Evolutionary conservation across 2,888 invertebrate species (phyloP).

Genomic region (Linyphia triangularis): DNA sequence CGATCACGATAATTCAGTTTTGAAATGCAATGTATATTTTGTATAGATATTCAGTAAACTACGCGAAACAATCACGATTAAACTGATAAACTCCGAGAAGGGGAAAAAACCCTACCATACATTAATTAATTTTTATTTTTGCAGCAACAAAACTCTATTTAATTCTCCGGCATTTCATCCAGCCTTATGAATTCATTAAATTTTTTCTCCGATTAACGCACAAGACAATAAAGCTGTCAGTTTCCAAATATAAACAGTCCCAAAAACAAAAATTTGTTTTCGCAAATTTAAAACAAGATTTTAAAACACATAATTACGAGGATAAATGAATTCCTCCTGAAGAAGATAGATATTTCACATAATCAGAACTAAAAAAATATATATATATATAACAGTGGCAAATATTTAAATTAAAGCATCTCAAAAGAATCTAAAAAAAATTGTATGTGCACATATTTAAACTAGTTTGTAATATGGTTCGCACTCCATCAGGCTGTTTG

Average conservation of each 20-base stretch:
- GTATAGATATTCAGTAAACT: neutral
- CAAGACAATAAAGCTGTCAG: slow-evolving; percentile 11
- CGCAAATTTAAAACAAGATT: slow-evolving; percentile 12
- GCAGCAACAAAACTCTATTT: neutral
- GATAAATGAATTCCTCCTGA: slow-evolving; percentile 20
- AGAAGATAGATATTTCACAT: neutral
- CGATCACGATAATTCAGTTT: neutral
- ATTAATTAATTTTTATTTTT: neutral
- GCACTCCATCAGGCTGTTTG: slow-evolving; percentile 17
- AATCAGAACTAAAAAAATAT: slow-evolving; percentile 6
- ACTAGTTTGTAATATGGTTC: neutral
- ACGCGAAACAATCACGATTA: neutral
- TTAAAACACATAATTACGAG: slow-evolving; percentile 27
- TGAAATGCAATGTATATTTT: neutral
- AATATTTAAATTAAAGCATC: slow-evolving; percentile 41
- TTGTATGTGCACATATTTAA: slow-evolving; percentile 1
- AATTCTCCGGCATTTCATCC: neutral
- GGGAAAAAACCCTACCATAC: too few species aligned
- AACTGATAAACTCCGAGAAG: neutral
- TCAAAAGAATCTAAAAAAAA: slow-evolving; percentile 13
- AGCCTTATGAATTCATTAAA: neutral
- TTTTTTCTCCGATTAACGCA: neutral
- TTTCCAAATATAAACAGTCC: slow-evolving; percentile 15
- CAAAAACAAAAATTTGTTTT: slow-evolving; percentile 16
- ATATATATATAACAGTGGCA: slow-evolving; percentile 12